Base-by-base conservation (phyloP, 2,888 invertebrate species). In the Boloria selene region DNA sequence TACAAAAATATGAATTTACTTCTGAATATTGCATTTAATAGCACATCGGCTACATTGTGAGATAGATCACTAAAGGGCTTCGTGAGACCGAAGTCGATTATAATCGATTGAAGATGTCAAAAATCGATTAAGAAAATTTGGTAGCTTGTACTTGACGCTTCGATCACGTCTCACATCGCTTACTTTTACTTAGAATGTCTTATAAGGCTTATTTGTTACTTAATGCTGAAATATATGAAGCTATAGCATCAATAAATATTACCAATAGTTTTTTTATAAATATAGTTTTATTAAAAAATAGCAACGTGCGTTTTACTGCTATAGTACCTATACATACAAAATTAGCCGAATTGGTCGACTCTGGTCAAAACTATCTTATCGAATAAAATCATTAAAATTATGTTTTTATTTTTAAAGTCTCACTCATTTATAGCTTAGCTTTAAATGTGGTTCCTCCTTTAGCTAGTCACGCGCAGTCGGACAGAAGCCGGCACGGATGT, bases 401-500 rank as follows among this genome's bases (percentile, higher is more conserved):
- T n/a, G n/a, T n/a, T n/a, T n/a, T n/a, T n/a, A n/a, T n/a, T 22
- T 22, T 3, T 47, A 47, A 6, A 3, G 4, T 47, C 5, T 16
- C 1, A 7, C 47, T n/a, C 3, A 47, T 13, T 3, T 50, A 49
- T 56, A 50, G 52, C 50, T 22, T 55, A 4, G 22, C 31, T 3
- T 17, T 54, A 17, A 51, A 55, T 70, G 69, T 61, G 5, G 3
- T 2, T 0, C 3, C n/a, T 17, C 3, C 65, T 22, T 26, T 47
- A 38, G 13, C 0, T 26, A 76, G 82, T 85, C 84, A 82, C 83
- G 82, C 77, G 73, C 73, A 60, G 68, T 53, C 76, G 70, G 79
- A 81, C 83, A 80, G 83, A 82, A 83, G 84, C 82, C 70, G 74
- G 70, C 71, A 72, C 74, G 73, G 75, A 79, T 74, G 80, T 77